Evolutionary conservation across 2,888 invertebrate species (phyloP).

Genomic region (Dolichopus griseipennis): DNA sequence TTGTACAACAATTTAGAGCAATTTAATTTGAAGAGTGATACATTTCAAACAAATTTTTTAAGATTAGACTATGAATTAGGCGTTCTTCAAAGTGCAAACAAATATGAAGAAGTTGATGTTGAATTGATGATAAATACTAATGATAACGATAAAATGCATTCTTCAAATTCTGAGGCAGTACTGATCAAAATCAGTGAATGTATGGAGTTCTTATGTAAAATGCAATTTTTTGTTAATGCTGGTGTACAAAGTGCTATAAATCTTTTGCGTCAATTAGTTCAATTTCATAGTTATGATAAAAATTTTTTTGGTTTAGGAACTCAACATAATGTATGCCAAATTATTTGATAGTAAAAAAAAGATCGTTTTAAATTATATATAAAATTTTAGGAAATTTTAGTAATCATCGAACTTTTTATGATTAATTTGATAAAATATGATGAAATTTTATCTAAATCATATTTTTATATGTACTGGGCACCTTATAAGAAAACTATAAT

Average conservation of each 20-base stretch:
- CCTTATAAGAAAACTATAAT: conserved; percentile 64
- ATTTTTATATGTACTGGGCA: conserved; percentile 57
- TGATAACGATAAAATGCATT: background rate
- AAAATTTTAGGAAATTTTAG: conserved; percentile 36
- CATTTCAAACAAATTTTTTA: conserved; percentile 46
- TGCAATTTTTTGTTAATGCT: conserved; percentile 60
- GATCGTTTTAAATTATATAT: background rate
- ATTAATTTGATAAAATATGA: conserved; percentile 55
- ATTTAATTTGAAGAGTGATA: conserved; percentile 58
- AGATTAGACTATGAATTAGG: conserved; percentile 33
- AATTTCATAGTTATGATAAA: conserved; percentile 15
- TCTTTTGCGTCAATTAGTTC: conserved; percentile 55
- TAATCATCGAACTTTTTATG: conserved; percentile 57
- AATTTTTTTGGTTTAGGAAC: conserved; percentile 13
- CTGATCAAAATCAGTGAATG: conserved; percentile 45
- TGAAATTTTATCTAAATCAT: conserved; percentile 34
- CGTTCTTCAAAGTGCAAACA: conserved; percentile 10
- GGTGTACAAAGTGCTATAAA: conserved; percentile 63
- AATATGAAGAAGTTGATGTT: conserved; percentile 15
- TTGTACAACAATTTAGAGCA: conserved; percentile 67
- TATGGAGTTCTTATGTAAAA: conserved; percentile 52
- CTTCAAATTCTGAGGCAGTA: conserved; percentile 16
- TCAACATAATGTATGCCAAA: conserved; percentile 12
- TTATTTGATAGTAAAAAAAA: background rate
- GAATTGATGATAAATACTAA: background rate